Evolutionary conservation across 2,797 vertebrate genomes (phyloP).

Genomic region (Semaprochilodus insignis): DNA sequence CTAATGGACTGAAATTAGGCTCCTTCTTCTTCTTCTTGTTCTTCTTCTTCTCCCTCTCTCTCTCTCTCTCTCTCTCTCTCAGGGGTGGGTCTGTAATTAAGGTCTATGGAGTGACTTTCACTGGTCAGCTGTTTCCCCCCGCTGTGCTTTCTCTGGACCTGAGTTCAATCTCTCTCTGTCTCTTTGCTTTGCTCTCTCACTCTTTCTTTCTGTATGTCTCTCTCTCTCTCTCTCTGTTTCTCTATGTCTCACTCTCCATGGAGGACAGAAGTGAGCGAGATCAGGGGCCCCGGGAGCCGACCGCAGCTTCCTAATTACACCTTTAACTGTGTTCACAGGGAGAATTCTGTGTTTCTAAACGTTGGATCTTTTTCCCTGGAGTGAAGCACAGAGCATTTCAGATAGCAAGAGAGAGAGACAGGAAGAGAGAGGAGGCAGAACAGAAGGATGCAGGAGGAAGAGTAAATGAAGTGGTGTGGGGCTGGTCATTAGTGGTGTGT

Average conservation of each 20-base stretch:
- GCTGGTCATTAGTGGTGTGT: conserved; percentile 37
- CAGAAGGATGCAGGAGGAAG: conserved; percentile 13
- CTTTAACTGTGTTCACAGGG: conserved; percentile 33
- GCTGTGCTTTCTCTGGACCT: no score
- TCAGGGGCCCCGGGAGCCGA: conserved; percentile 9
- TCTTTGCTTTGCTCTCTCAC: conserved; percentile 29
- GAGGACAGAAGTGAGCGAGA: conserved; percentile 22
- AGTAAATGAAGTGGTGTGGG: conserved; percentile 42
- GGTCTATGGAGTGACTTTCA: no score
- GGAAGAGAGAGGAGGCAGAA: conserved; percentile 20
- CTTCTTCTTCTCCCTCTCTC: conserved; percentile 15
- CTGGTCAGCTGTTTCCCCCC: no score
- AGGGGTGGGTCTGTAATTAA: no score
- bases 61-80: conserved; percentile 20
- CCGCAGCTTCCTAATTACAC: conserved; percentile 42
- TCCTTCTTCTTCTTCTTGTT: no score
- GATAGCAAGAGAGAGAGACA: conserved; percentile 7
- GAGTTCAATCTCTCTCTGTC: no score
- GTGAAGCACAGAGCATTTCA: conserved; percentile 25
- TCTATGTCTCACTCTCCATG: not conserved
- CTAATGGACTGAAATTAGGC: no score
- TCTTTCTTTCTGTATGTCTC: conserved; percentile 1
- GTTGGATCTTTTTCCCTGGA: conserved; percentile 15
- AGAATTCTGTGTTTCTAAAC: conserved; percentile 43
- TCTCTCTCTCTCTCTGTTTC: not conserved